These are phyloP conservation scores for Trypoxylus dichotomus DNA, from an alignment of 1,140 invertebrate genomes.

Conservation along the genomic window DNA sequence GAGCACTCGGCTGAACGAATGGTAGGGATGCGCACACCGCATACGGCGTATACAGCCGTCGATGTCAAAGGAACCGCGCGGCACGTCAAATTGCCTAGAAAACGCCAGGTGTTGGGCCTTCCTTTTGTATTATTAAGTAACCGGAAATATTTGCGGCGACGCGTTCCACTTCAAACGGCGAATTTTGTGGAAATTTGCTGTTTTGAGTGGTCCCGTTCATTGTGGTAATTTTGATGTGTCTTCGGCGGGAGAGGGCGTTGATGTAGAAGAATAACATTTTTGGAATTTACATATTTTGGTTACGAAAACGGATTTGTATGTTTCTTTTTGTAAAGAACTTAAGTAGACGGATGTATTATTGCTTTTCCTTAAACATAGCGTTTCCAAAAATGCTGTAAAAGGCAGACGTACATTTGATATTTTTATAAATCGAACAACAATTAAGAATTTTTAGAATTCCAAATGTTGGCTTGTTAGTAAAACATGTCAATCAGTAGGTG, in stretches of 20 bases:
- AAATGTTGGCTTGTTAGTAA: too few relatives aligned
- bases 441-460: too few relatives aligned
- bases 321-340: too few relatives aligned
- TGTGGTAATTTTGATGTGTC: neutral
- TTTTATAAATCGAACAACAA: too few relatives aligned
- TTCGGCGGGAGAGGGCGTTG: neutral
- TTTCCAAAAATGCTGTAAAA: too few relatives aligned
- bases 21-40: constrained; percentile 2
- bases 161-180: constrained; percentile 4
- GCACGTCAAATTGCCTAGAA: constrained; percentile 35
- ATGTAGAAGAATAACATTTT: neutral
- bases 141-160: constrained; percentile 12
- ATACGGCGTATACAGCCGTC: neutral
- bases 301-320: too few relatives aligned
- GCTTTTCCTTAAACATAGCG: too few relatives aligned
- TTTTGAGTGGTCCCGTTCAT: neutral
- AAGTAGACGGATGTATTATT: too few relatives aligned
- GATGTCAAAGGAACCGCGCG: constrained; percentile 34
- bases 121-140: constrained; percentile 24
- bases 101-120: constrained; percentile 33
- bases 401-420: too few relatives aligned
- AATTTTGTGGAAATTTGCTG: neutral
- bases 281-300: too few relatives aligned
- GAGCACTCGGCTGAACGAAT: constrained; percentile 32
- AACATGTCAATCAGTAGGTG: too few relatives aligned